These are phyloP conservation scores for Cairina moschata DNA, from an alignment of 2,113 vertebrate species.

Conservation along the genomic window DNA sequence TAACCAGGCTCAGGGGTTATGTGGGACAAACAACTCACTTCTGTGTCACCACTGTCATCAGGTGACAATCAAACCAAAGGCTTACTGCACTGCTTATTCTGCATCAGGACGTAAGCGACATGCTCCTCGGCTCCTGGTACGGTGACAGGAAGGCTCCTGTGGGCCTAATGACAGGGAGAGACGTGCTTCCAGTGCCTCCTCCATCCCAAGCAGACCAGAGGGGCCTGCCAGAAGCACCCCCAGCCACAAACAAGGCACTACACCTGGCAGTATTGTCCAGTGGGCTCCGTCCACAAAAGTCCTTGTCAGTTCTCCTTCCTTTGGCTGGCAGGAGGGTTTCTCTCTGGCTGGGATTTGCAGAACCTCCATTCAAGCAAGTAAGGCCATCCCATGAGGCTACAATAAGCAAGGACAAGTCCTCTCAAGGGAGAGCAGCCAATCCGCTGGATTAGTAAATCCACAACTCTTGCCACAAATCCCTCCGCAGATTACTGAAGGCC, in stretches of 20 bases:
- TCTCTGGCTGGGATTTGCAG: neutral
- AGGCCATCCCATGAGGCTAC: neutral
- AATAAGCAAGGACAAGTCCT: neutral
- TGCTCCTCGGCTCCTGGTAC: neutral
- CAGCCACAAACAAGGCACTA: neutral
- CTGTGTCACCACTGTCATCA: neutral
- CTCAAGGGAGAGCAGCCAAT: neutral
- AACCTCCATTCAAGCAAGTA: neutral
- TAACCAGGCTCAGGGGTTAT: neutral
- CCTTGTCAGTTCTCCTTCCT: neutral
- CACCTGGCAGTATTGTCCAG: neutral
- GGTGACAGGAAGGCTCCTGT: neutral
- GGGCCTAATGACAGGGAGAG: neutral
- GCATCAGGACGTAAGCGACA: neutral
- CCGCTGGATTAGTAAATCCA: neutral
- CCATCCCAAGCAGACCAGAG: neutral
- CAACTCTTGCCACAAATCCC: neutral
- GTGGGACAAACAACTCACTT: too few relatives aligned
- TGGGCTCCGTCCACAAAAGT: neutral
- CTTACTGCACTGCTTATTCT: neutral
- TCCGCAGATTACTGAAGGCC: neutral
- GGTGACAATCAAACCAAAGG: too few relatives aligned
- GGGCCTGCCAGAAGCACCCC: neutral
- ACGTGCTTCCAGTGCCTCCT: neutral
- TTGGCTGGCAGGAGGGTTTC: neutral